Base-by-base conservation (phyloP, 64 coral and sea anemone genomes). In the Acropora tenuis region DNA sequence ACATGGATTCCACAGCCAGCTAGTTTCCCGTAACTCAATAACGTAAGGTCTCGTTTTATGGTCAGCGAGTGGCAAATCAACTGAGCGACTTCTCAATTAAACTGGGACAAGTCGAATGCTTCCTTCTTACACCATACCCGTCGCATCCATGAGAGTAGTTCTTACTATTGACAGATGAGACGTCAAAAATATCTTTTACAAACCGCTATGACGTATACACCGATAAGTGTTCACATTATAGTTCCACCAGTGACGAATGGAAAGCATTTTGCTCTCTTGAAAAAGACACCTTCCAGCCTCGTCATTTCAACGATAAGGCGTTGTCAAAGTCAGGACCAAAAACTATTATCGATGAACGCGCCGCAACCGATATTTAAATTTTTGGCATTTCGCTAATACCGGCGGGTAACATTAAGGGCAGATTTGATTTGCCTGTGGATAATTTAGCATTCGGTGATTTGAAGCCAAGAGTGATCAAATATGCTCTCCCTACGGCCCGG, bases 271-370 rank as follows among this genome's bases (percentile, higher is more conserved):
- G 81, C 47, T 46, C 16, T 48, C 43, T 47, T 1, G 81, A 43
- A 47, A 84, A 43, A 48, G 81, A 48, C 67, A 84, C 48, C 59
- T 67, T 30, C 43, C 13, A 12, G 15, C 15, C 3, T 10, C 48
- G 81, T 69, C 59, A 84, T 84, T 84, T 84, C n/a, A 84, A 84
- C 69, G 81, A 84, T 61, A 84, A 48, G 46, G 81, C 66, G 59
- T 9, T 46, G 40, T 84, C 67, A 84, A 69, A 41, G 61, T 48
- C 45, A 47, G 42, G 58, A 84, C 48, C 60, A 10, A 47, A 69
- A 60, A 6, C 44, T 60, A 84, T 84, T 9, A 68, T 42, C 48
- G 80, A 84, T 68, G 69, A 47, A 84, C 61, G 81, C 67, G 66
- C 61, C 17, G 12, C 48, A n/a, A 47, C 43, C 61, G 43, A 84